Evolutionary conservation across 1,140 invertebrate genomes (phyloP), one percentile per base, ranked within the genome.

Genomic region (Eubasilissa regina): DNA sequence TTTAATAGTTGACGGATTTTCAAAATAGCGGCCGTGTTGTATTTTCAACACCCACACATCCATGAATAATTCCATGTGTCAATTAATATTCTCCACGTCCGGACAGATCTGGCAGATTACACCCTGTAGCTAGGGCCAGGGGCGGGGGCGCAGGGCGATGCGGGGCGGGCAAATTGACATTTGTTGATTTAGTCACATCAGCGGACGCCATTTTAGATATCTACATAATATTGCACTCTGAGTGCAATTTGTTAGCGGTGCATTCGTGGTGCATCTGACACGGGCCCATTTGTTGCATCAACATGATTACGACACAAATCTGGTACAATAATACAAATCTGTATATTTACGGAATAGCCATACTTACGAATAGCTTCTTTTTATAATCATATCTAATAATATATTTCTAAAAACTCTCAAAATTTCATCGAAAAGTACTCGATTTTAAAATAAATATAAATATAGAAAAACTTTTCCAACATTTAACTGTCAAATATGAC

Each of bases 141-240:
- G 19, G 13, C 25, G 21, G 1, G 9, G n/a, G n/a, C n/a, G n/a
- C n/a, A n/a, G n/a, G n/a, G n/a, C n/a, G 73, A 8, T 13, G 51
- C 4, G 53, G 75, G 75, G 66, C 47, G 47, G 64, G 75, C 60
- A 77, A 77, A 77, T 77, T 77, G 75, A 68, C 75, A 21, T 77
- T 68, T 77, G 75, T 77, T 77, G 75, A 77, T 77, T 77, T 77
- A 77, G 75, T 64, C 75, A 62, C 75, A 76, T 76, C 75, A 76
- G 75, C 55, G 47, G 45, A 43, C 17, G 66, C 45, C 13, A 51
- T 51, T 13, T 51, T 51, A 51, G 11, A 15, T 12, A 51, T 17
- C 45, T 77, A 68, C 75, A 77, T 77, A 48, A 77, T 77, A 77
- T 77, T 77, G 75, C 75, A 77, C 75, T 77, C 75, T 19, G 75